Evolutionary conservation across 1,140 invertebrate genomes (phyloP).

Genomic region (Sminthurides bifidus): DNA sequence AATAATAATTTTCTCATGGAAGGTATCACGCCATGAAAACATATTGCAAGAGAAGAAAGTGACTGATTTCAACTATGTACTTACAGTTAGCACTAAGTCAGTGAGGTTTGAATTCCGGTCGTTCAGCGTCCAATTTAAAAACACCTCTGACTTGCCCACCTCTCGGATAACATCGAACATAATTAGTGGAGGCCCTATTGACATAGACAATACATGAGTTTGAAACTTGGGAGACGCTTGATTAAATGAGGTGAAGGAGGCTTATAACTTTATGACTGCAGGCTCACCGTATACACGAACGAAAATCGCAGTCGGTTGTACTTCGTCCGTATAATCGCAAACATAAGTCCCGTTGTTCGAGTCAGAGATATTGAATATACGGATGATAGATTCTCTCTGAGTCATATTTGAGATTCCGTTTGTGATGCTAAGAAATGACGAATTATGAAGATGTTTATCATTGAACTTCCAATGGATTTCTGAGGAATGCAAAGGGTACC

Average conservation of each 20-base stretch:
- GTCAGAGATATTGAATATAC: not conserved
- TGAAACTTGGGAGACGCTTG: not conserved
- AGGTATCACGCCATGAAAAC: slow-evolving; percentile 5
- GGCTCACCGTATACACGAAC: no score
- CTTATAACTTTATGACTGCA: not conserved
- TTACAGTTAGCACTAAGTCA: slow-evolving; percentile 14
- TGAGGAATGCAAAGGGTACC: slow-evolving; percentile 18
- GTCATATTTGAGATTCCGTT: not conserved
- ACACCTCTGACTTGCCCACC: slow-evolving; percentile 59
- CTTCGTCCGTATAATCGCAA: not conserved
- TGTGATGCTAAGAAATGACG: slow-evolving; percentile 2
- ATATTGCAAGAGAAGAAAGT: slow-evolving; percentile 11
- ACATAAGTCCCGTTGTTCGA: slow-evolving; percentile 14
- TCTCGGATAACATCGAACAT: slow-evolving; percentile 59
- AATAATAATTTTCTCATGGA: slow-evolving; percentile 3
- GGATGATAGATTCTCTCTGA: not conserved
- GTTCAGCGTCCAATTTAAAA: slow-evolving; percentile 67
- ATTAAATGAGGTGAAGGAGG: no score
- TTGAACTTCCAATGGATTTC: slow-evolving; percentile 10
- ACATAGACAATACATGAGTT: slow-evolving; percentile 21
- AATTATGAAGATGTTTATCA: slow-evolving; percentile 4
- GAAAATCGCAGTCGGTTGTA: no score
- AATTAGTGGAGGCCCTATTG: slow-evolving; percentile 57
- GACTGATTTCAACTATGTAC: not conserved
- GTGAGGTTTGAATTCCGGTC: slow-evolving; percentile 53